Evolutionary conservation across 2,113 vertebrate genomes (phyloP).

Genomic region (Chloroceryle aenea): DNA sequence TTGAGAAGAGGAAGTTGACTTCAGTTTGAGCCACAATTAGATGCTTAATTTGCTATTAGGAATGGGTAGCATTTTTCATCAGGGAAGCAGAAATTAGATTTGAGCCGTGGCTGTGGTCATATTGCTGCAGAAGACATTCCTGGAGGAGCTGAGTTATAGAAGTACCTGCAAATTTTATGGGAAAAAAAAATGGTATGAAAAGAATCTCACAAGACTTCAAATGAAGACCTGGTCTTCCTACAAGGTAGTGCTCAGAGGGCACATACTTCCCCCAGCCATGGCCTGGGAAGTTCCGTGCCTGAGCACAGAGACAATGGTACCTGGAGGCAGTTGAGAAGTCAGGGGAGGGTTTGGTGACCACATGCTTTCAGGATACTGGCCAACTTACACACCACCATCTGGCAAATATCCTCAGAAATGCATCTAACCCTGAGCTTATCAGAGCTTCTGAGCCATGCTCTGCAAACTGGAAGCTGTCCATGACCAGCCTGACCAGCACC

Average conservation of each 20-base stretch:
- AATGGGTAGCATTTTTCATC: background rate
- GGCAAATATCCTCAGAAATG: background rate
- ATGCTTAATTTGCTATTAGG: background rate
- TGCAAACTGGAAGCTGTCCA: background rate
- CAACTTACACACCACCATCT: background rate
- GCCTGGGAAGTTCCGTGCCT: accelerated
- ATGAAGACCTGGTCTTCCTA: background rate
- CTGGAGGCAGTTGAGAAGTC: background rate
- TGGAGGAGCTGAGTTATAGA: background rate
- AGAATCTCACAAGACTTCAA: background rate
- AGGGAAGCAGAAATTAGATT: background rate
- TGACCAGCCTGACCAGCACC: background rate
- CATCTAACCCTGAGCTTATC: accelerated
- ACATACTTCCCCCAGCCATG: accelerated
- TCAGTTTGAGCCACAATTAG: background rate
- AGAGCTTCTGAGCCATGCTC: background rate
- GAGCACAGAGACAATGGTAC: too few species aligned
- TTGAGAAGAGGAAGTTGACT: background rate
- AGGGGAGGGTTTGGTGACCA: accelerated
- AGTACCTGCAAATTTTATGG: accelerated
- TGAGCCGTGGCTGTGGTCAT: background rate
- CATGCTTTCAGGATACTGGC: accelerated
- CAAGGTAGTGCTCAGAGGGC: accelerated
- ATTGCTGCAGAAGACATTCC: background rate
- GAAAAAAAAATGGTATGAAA: accelerated